Evolutionary conservation across 1,140 invertebrate genomes (phyloP).

Genomic region (Lepidurus couesii): DNA sequence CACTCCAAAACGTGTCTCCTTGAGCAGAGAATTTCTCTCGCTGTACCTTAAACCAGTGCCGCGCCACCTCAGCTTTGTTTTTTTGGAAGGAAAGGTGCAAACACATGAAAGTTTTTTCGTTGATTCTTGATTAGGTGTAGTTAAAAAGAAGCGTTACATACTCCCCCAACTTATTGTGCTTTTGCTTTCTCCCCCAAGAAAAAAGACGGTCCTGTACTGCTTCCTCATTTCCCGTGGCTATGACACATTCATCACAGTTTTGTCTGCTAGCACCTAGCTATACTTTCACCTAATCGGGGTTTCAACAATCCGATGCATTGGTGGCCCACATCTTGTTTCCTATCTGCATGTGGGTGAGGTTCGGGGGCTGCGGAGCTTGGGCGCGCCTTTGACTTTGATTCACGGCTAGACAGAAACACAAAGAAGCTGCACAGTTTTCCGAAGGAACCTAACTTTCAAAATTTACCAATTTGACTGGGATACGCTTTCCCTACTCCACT

Average conservation of each 20-base stretch:
- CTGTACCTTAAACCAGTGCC: background rate
- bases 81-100: background rate
- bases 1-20: background rate
- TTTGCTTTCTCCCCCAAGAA: background rate
- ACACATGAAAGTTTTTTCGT: background rate
- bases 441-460: background rate
- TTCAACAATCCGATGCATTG: constrained; percentile 1
- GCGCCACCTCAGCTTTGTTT: background rate
- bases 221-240: background rate
- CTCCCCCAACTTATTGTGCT: background rate
- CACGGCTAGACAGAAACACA: background rate
- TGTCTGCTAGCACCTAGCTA: background rate
- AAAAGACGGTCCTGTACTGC: background rate
- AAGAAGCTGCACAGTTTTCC: background rate
- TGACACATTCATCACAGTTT: constrained; percentile 17
- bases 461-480: constrained; percentile 11
- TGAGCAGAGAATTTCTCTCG: background rate
- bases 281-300: background rate
- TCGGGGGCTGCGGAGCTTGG: background rate
- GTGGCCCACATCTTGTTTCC: constrained; percentile 4
- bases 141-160: background rate
- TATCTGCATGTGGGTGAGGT: background rate
- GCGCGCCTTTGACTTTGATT: constrained; percentile 13
- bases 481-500: background rate
- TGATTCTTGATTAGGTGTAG: background rate